A percentile compares a stretch with the other conserved stretches of the same genome.
Evolutionary conservation across 2,888 invertebrate species (phyloP).

Genomic region (Oscheius sp.): DNA sequence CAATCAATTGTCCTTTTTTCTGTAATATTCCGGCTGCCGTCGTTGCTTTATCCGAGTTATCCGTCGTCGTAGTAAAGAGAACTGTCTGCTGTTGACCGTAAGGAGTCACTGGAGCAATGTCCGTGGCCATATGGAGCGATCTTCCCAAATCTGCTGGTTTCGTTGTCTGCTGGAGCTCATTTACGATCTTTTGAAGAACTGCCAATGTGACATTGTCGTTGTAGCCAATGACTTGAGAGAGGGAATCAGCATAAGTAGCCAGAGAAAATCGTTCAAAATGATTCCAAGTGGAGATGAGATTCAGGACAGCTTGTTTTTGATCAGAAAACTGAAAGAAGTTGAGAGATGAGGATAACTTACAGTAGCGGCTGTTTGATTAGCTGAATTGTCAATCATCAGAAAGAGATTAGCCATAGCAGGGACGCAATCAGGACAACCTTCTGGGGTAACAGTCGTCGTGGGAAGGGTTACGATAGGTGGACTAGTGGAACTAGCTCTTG

Average conservation of each 20-base stretch:
- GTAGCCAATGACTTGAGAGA: not conserved
- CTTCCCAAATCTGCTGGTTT: not conserved
- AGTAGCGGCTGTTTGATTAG: not conserved
- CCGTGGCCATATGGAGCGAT: constrained; percentile 12
- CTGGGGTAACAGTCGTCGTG: constrained; percentile 1
- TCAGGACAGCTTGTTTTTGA: constrained; percentile 18
- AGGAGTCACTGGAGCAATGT: not conserved
- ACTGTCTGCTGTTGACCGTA: constrained; percentile 25
- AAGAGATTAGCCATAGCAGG: constrained; percentile 28
- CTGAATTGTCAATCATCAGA: constrained; percentile 28
- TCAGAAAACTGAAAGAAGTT: constrained; percentile 18
- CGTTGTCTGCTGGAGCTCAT: not conserved
- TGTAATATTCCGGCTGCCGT: not conserved
- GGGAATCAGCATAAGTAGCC: constrained; percentile 2
- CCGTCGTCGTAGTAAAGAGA: constrained; percentile 25
- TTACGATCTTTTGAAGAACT: not conserved
- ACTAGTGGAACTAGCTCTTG: not conserved
- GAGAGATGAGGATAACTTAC: not conserved
- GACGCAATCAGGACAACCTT: constrained; percentile 31
- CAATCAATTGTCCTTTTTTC: constrained; percentile 8
- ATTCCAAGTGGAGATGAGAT: constrained; percentile 27
- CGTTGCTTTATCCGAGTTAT: not conserved
- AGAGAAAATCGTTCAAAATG: constrained; percentile 34
- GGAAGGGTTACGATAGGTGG: constrained; percentile 9
- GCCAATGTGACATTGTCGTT: not conserved